A percentile compares a stretch with the other conserved stretches of the same genome.
Evolutionary conservation across 2,797 vertebrate genomes (phyloP).

Genomic region (Hypotaenidia okinawae): DNA sequence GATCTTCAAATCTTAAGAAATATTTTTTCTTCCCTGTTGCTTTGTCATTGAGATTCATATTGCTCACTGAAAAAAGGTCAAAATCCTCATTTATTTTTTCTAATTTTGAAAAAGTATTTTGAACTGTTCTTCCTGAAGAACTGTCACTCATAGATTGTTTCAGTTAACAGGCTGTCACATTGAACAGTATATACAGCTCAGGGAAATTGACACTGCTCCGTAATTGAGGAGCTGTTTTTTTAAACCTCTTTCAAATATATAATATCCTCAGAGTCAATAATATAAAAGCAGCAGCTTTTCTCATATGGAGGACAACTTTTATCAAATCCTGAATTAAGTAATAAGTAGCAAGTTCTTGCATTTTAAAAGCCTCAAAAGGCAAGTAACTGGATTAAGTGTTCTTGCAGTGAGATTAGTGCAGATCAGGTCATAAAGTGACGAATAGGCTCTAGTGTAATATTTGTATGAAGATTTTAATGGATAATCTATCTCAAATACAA

Average conservation of each 20-base stretch:
- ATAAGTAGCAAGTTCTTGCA: neutral
- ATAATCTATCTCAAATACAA: neutral
- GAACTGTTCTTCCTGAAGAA: neutral
- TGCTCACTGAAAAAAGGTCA: neutral
- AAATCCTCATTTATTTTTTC: neutral
- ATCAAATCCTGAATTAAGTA: neutral
- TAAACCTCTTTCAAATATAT: neutral
- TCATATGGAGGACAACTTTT: neutral
- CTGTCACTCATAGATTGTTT: neutral
- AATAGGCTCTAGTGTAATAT: neutral
- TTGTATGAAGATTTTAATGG: neutral
- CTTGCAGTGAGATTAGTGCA: neutral
- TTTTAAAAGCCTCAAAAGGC: slow-evolving; percentile 27
- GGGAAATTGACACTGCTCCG: neutral
- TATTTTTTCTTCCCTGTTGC: neutral
- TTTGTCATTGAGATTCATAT: neutral
- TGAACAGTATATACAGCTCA: neutral
- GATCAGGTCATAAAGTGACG: neutral
- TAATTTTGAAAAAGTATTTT: neutral
- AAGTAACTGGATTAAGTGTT: slow-evolving; percentile 34
- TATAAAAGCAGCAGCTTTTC: neutral
- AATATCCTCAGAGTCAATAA: slow-evolving; percentile 1
- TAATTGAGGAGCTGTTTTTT: neutral
- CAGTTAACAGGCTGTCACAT: neutral
- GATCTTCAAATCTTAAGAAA: neutral